Base-by-base conservation (phyloP, 2,797 vertebrate genomes). In the Philypnodon macrostomus region DNA sequence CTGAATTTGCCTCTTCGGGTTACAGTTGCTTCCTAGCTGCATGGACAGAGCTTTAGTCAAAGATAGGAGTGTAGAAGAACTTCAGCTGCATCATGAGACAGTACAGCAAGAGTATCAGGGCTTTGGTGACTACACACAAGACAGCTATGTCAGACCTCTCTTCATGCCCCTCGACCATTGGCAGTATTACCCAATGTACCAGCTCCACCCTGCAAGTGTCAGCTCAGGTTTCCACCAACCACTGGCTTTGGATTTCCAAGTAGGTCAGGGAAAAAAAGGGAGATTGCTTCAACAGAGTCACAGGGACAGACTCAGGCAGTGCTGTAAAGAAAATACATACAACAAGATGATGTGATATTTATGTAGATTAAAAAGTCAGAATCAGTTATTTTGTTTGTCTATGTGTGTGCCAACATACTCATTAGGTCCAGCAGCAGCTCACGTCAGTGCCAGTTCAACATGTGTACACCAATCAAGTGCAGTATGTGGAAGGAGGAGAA, bases 401-500 rank as follows among this genome's bases (percentile, higher is more conserved):
- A 17, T 44, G 42, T 49, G 56, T 52, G 30, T 26, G 23, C 38
- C 32, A 45, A 27, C 21, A 39, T 46, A 7, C 18, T 54, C 29
- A 8, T 15, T 29, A 84, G 80, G 83, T 89, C 51, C 85, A 84
- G 66, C 92, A 94, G 83, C 94, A 95, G 80, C 89, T 96, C 32
- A 91, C 93, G 67, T 87, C 94, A 81, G 93, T 95, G 32, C 91
- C 93, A 0, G 93, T 95, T 38, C 90, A 94, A 54, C 95, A 97
- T 47, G 93, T 95, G 33, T 96, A 95, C 67, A 79, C 94, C 72
- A 92, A 91, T 77, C 94, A 94, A 81, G 94, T 96, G 73, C 95
- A 97, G 77, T 97, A 96, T 69, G 95, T 96, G 80, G 95, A 97
- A 70, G 93, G 90, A 38, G 89, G 84, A 41, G 95, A 96, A 8